Evolutionary conservation across 1,140 invertebrate species (phyloP).

Genomic region (Meloidogyne hapla): DNA sequence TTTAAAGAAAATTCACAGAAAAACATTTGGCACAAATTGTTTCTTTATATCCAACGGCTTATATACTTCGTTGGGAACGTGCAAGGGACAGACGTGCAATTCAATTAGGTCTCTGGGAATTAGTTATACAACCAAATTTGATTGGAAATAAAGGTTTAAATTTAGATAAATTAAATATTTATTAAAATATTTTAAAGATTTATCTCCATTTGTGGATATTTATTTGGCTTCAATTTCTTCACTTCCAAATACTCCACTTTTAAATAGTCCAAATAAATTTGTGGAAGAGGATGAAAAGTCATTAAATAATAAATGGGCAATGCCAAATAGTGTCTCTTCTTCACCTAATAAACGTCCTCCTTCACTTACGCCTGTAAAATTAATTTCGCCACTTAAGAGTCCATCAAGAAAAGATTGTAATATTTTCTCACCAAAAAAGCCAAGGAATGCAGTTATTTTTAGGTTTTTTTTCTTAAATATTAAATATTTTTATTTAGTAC

Average conservation of each 20-base stretch:
- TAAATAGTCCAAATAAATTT: not conserved
- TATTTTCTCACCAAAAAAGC: conserved; percentile 14
- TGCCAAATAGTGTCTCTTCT: not conserved
- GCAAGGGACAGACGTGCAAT: conserved; percentile 8
- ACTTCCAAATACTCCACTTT: not conserved
- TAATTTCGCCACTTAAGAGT: conserved; percentile 15
- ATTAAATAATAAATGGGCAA: not conserved
- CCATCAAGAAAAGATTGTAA: not conserved
- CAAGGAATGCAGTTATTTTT: not conserved
- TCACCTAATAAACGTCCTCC: conserved; percentile 17
- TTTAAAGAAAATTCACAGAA: conserved; percentile 14
- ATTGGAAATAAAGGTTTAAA: conserved; percentile 20
- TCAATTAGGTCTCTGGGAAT: conserved; percentile 5
- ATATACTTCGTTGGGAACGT: conserved; percentile 17
- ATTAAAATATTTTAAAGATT: not conserved
- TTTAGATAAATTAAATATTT: not conserved
- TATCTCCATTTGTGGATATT: not conserved
- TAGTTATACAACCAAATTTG: conserved; percentile 16
- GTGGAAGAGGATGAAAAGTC: not conserved
- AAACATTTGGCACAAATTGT: conserved; percentile 22
- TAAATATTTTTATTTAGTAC: not conserved
- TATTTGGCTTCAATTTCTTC: conserved; percentile 3
- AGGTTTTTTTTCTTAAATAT: not conserved
- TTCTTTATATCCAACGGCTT: conserved; percentile 12
- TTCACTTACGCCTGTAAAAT: not conserved